Evolutionary conservation across 2,113 vertebrate genomes (phyloP).

Genomic region (Tetrax tetrax): DNA sequence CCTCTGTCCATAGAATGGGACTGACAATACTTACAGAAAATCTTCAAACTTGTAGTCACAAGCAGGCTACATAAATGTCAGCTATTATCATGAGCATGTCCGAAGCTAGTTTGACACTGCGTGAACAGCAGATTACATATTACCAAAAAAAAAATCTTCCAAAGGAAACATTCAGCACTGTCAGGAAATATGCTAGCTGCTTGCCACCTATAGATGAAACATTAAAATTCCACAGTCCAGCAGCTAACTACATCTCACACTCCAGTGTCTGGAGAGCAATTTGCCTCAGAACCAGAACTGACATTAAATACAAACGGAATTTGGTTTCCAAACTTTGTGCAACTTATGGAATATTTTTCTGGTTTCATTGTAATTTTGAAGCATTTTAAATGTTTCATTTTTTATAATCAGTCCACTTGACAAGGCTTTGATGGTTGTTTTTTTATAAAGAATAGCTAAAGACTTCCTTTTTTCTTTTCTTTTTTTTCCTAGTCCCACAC

Average conservation of each 20-base stretch:
- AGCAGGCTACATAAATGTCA: background rate
- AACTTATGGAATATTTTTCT: background rate
- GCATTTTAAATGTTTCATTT: background rate
- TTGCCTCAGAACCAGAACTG: background rate
- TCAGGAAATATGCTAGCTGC: background rate
- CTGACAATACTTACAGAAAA: background rate
- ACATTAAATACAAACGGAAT: background rate
- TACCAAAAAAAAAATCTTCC: background rate
- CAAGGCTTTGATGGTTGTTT: background rate
- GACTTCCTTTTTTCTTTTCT: background rate
- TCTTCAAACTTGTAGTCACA: background rate
- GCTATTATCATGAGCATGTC: background rate
- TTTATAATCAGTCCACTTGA: background rate
- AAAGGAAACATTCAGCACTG: background rate
- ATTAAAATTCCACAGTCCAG: background rate
- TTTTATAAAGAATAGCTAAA: background rate
- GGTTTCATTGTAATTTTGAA: background rate
- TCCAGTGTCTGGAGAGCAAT: background rate
- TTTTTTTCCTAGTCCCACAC: fast-evolving
- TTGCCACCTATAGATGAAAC: background rate
- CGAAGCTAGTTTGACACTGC: background rate
- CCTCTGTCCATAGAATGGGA: background rate
- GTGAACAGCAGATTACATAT: background rate
- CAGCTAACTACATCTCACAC: background rate
- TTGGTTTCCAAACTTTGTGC: background rate